Percentiles rank a stretch among this genome's conserved stretches.
These are phyloP conservation scores for Hestina assimilis DNA, from an alignment of 1,140 invertebrate species.

Conservation along the genomic window DNA sequence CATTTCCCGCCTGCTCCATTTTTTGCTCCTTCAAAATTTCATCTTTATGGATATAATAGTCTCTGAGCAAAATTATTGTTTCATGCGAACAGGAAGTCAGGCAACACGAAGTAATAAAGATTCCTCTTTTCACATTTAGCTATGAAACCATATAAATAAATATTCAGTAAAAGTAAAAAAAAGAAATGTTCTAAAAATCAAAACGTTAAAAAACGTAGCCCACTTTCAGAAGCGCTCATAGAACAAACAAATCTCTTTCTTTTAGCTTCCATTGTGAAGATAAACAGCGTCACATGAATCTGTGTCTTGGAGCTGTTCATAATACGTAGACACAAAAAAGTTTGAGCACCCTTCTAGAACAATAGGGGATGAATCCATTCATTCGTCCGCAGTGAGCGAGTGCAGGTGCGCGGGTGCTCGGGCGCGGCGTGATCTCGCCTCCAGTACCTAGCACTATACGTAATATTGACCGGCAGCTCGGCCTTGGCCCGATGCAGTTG, in stretches of 20 bases:
- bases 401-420: not conserved
- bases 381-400: conserved; percentile 8
- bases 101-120: no score
- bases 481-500: conserved; percentile 39
- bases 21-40: no score
- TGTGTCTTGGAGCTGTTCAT: conserved; percentile 4
- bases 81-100: no score
- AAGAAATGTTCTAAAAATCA: not conserved
- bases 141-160: no score
- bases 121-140: no score
- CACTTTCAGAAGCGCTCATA: not conserved
- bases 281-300: conserved; percentile 2
- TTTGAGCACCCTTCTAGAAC: conserved; percentile 24
- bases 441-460: not conserved
- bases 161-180: no score
- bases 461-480: conserved; percentile 27
- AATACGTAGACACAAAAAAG: conserved; percentile 11
- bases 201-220: not conserved
- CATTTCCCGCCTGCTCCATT: no score
- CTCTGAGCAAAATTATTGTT: no score
- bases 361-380: conserved; percentile 19
- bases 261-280: conserved; percentile 3
- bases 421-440: conserved; percentile 3
- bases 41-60: no score
- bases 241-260: conserved; percentile 3